phyloP scores from a whole-genome alignment of 2,888 invertebrate genomes.

The Drosophila paranaensis region DNA sequence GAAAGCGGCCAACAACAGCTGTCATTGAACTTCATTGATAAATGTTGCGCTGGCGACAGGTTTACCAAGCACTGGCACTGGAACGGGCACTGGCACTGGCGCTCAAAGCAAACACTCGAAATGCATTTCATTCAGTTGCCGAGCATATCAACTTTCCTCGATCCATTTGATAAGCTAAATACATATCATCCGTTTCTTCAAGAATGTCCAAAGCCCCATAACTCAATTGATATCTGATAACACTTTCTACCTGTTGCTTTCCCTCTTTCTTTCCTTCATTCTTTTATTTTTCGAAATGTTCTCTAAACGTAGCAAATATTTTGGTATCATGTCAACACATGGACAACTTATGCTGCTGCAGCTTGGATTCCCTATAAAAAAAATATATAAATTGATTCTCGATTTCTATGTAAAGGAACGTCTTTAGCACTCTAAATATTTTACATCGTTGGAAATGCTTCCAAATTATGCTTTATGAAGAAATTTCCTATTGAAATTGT shows the following conservation, averaged over 20 bases:
- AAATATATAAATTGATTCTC: constrained; percentile 27
- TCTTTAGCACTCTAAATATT: constrained; percentile 70
- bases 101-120: constrained; percentile 26
- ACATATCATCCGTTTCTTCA: constrained; percentile 32
- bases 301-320: constrained; percentile 60
- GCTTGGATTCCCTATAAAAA: constrained; percentile 5
- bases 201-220: constrained; percentile 26
- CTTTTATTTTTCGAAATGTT: constrained; percentile 18
- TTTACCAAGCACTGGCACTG: constrained; percentile 29
- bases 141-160: constrained; percentile 43
- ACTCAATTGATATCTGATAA: constrained; percentile 56
- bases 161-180: constrained; percentile 69
- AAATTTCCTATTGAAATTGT: constrained; percentile 48
- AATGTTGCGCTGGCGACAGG: constrained; percentile 46
- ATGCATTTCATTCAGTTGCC: constrained; percentile 21
- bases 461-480: constrained; percentile 69
- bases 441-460: constrained; percentile 24
- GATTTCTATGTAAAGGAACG: constrained; percentile 56
- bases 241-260: constrained; percentile 56
- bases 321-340: constrained; percentile 59
- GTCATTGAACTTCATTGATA: constrained; percentile 80
- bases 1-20: constrained; percentile 61
- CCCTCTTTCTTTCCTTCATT: background rate
- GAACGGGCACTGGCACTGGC: constrained; percentile 30
- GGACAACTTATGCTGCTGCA: constrained; percentile 14